Conservation (phyloP, 2,797 vertebrate species). For the Coracias cyanogaster region DNA sequence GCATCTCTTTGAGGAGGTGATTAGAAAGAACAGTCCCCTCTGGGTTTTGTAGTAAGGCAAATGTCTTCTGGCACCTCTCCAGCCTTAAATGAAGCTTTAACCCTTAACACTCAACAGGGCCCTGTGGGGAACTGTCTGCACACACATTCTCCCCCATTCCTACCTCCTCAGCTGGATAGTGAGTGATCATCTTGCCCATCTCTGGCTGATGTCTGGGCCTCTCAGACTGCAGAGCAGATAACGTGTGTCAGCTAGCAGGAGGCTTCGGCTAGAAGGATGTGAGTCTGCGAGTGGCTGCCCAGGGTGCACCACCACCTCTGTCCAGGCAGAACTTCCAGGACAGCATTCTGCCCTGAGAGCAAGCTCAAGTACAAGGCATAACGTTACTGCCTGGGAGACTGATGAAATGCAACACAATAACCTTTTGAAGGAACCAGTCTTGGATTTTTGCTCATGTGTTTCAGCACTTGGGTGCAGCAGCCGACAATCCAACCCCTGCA, state of each 20-base stretch:
- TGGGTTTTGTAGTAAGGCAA: conserved; percentile 2
- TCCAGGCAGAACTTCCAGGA: neutral
- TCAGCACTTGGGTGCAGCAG: accelerated
- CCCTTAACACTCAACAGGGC: neutral
- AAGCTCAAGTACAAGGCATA: neutral
- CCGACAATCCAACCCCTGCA: neutral
- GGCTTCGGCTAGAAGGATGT: neutral
- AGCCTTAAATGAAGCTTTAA: conserved; percentile 4
- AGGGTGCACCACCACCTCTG: neutral
- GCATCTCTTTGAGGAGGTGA: conserved; percentile 57
- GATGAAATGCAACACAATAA: neutral
- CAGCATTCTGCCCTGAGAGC: neutral
- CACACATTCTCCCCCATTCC: neutral
- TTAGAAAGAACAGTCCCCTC: conserved; percentile 24
- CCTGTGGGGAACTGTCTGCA: neutral
- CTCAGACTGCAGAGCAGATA: neutral
- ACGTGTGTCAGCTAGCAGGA: neutral
- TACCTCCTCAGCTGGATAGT: neutral
- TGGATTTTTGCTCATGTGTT: neutral
- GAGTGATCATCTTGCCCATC: neutral
- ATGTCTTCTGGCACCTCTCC: conserved; percentile 29
- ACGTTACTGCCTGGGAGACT: neutral
- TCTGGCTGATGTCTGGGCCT: neutral
- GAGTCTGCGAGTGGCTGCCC: neutral
- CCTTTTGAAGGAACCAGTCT: neutral